These are phyloP conservation scores for Mionectes olivaceus DNA, from an alignment of 2,797 vertebrate genomes.

Conservation along the genomic window DNA sequence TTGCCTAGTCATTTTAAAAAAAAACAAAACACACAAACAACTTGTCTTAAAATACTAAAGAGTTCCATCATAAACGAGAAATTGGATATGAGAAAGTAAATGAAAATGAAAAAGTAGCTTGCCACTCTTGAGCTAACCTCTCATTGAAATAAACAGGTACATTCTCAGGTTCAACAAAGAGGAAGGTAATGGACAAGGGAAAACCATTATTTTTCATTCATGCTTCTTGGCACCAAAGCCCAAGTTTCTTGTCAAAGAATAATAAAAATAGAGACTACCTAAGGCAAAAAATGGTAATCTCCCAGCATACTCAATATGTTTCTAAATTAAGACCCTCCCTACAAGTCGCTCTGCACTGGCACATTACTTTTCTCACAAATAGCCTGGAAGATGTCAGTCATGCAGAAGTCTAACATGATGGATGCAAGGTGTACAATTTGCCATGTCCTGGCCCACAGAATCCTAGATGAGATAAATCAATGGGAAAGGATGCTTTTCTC, in stretches of 20 bases:
- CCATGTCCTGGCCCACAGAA: neutral
- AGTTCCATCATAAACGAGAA: conserved; percentile 40
- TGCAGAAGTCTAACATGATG: neutral
- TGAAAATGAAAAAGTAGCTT: conserved; percentile 27
- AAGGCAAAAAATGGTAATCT: neutral
- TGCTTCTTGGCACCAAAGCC: conserved; percentile 25
- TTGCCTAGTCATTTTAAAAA: neutral
- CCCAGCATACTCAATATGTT: neutral
- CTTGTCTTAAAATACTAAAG: neutral
- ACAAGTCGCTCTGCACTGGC: neutral
- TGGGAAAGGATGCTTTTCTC: neutral
- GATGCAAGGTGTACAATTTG: neutral
- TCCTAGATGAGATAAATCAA: neutral
- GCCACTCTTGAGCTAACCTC: neutral
- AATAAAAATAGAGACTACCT: neutral
- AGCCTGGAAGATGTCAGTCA: neutral
- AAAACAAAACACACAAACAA: too few species aligned
- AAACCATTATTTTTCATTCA: conserved; percentile 25
- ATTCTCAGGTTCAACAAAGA: conserved; percentile 27
- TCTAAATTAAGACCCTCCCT: neutral
- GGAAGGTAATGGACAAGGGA: neutral
- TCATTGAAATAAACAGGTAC: conserved; percentile 28
- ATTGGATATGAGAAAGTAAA: conserved; percentile 24
- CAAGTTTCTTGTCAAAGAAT: neutral
- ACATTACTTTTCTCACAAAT: neutral